Evolutionary conservation across 2,888 invertebrate genomes (phyloP).

Genomic region (Tetragonula carbonaria): DNA sequence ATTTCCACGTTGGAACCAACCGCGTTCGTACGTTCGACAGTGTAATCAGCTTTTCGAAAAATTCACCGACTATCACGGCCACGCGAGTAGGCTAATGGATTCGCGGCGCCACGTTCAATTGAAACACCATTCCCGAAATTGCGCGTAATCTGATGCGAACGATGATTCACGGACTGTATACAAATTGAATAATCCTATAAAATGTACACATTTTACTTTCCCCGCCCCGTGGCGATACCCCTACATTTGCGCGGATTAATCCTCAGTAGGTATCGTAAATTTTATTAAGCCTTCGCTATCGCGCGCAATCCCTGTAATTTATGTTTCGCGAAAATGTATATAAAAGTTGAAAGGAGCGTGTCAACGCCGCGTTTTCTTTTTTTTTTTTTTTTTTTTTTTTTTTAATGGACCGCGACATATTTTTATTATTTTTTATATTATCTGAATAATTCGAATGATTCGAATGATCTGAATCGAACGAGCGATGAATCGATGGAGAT

Average conservation of each 20-base stretch:
- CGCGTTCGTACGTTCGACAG: slow-evolving; percentile 33
- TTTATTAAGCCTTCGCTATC: slow-evolving; percentile 3
- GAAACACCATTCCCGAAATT: slow-evolving; percentile 58
- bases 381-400: too few species aligned
- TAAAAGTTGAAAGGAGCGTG: not conserved
- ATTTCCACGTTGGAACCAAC: slow-evolving; percentile 24
- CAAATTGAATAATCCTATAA: slow-evolving; percentile 51
- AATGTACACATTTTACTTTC: slow-evolving; percentile 44
- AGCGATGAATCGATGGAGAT: not conserved
- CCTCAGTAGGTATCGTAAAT: not conserved
- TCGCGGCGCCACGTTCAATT: slow-evolving; percentile 57
- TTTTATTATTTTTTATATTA: not conserved
- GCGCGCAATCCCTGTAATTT: not conserved
- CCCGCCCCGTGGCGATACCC: not conserved
- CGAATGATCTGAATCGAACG: not conserved
- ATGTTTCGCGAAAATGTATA: not conserved
- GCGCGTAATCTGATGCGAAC: slow-evolving; percentile 62
- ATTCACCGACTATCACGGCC: slow-evolving; percentile 42
- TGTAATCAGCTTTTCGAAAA: slow-evolving; percentile 70
- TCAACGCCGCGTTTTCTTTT: not conserved
- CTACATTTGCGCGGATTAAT: slow-evolving; percentile 17
- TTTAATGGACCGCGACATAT: not conserved
- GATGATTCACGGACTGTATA: slow-evolving; percentile 54
- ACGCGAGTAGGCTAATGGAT: slow-evolving; percentile 52
- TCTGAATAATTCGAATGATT: not conserved